Percentiles rank a stretch among this genome's conserved stretches.
These are phyloP conservation scores for Chiloscyllium punctatum DNA, from an alignment of 2,797 vertebrate genomes.

Conservation along the genomic window DNA sequence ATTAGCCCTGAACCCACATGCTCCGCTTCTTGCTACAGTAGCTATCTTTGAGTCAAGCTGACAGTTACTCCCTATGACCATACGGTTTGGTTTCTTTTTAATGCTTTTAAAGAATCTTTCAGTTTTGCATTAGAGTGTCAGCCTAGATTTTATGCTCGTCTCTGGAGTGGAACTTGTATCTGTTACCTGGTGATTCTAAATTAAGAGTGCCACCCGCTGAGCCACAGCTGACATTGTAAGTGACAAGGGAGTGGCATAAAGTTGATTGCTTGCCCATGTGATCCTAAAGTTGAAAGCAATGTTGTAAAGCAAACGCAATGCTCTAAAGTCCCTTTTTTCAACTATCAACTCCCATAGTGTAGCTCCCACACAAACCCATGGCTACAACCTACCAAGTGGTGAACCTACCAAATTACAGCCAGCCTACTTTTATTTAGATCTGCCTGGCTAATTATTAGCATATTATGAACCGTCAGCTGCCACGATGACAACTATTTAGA, in stretches of 20 bases:
- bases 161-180: neutral
- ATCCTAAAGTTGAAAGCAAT: neutral
- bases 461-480: neutral
- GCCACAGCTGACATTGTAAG: neutral
- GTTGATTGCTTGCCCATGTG: neutral
- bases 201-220: neutral
- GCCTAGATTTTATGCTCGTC: neutral
- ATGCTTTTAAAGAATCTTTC: neutral
- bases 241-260: too few species aligned
- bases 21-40: neutral
- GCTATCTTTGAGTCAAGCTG: neutral
- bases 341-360: neutral
- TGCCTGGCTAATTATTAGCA: neutral
- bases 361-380: neutral
- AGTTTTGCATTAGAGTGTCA: neutral
- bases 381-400: neutral
- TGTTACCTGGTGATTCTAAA: neutral
- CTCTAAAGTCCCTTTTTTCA: neutral
- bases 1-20: neutral
- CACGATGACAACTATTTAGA: neutral
- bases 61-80: neutral
- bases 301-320: neutral
- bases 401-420: neutral
- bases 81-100: neutral
- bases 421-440: neutral